Evolutionary conservation across 1,140 invertebrate species (phyloP), one percentile per base, ranked within the genome.

Genomic region (Arctopsyche grandis): DNA sequence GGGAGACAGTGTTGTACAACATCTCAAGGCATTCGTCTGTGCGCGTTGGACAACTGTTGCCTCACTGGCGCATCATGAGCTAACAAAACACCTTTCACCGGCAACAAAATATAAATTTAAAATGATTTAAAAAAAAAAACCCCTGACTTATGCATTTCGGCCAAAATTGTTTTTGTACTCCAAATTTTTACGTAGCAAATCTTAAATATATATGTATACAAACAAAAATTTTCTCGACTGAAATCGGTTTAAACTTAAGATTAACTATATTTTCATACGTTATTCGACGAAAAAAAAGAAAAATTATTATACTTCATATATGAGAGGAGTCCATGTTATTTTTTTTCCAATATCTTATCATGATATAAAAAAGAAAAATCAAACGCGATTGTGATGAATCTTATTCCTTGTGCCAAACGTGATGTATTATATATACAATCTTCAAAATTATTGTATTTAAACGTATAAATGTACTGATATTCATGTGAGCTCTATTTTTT

Each of bases 1-100:
- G 92, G 9, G 90, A 92, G 79, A 91, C 90, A 0, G 84, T 91
- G 7, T 88, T 89, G 78, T 91, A 90, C 83, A 91, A 91, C 84
- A 85, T 91, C 69, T 90, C 87, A 66, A 84, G 88, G 52, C 89
- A 90, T 84, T 90, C 90, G 81, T 89, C 89, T 24, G 86, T 88
- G 56, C 84, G 88, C 66, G 88, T 91, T 48, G 90, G 89, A 16
- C 86, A 90, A 70, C 85, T 90, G 79, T 84, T 91, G 83, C 89
- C 89, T 46, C 90, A 90, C 78, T 91, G 91, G 91, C 85, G 80
- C 26, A 85, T 89, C 79, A 87, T 89, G 86, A 86, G 84, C 84
- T 88, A 79, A 48, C 19, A 14, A 5, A 29, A 12, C n/a, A 66
- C 3, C 63, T 14, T 5, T 7, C 1, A 7, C 7, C 29, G 29